phyloP scores from a whole-genome alignment of 2,888 invertebrate species.

The Nomada lathburiana region DNA sequence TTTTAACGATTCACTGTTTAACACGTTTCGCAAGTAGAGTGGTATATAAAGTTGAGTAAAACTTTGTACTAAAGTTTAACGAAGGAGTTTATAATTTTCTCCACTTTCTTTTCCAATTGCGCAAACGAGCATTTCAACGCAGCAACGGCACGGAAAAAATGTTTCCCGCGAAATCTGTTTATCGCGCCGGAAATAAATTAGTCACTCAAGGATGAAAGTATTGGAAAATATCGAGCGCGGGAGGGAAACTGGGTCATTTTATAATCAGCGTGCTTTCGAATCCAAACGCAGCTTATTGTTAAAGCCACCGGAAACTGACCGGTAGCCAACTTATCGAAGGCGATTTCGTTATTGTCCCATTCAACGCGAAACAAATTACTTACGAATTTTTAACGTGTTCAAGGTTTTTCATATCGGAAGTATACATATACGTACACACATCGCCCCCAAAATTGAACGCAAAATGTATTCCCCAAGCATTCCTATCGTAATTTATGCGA shows the following conservation, averaged over 20 bases:
- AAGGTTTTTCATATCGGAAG: conserved; percentile 1
- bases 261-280: conserved; percentile 13
- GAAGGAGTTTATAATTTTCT: neutral
- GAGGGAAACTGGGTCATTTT: conserved; percentile 12
- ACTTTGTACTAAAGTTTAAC: conserved; percentile 16
- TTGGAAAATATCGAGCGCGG: neutral
- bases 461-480: neutral
- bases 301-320: neutral
- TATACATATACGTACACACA: too few species aligned
- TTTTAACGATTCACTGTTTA: too few species aligned
- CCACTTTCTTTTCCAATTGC: neutral
- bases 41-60: too few species aligned
- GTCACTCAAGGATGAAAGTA: neutral
- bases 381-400: neutral
- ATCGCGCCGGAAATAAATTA: conserved; percentile 10
- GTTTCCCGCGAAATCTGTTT: conserved; percentile 3
- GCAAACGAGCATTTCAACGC: too few species aligned
- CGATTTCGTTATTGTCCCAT: neutral
- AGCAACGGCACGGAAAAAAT: neutral
- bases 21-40: too few species aligned
- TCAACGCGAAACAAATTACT: neutral
- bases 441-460: neutral
- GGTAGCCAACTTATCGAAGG: neutral
- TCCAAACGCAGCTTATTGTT: neutral
- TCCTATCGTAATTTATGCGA: conserved; percentile 17